Evolutionary conservation across 2,888 invertebrate species (phyloP).

Genomic region (Rotaria socialis): DNA sequence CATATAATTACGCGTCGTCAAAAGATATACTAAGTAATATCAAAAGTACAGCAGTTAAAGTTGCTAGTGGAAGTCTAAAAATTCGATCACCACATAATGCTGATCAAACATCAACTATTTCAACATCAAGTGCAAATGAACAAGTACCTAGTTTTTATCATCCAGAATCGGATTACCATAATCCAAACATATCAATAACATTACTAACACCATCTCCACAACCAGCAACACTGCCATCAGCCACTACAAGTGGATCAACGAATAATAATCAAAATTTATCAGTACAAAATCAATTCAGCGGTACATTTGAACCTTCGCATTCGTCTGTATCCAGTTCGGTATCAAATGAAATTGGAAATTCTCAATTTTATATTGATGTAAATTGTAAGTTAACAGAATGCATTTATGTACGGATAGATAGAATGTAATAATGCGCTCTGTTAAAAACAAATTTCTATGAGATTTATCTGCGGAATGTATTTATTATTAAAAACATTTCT

Average conservation of each 20-base stretch:
- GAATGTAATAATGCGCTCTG: too few species aligned
- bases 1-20: neutral
- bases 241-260: neutral
- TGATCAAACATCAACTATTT: neutral
- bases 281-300: neutral
- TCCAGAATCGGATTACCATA: neutral
- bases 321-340: neutral
- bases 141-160: neutral
- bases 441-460: too few species aligned
- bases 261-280: neutral
- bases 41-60: neutral
- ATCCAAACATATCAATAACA: neutral
- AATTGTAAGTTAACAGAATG: neutral
- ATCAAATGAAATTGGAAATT: slow-evolving; percentile 31
- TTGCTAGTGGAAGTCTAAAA: slow-evolving; percentile 20
- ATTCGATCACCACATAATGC: neutral
- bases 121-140: neutral
- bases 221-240: neutral
- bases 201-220: too few species aligned
- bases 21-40: slow-evolving; percentile 33
- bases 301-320: neutral
- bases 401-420: too few species aligned
- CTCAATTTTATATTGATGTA: slow-evolving; percentile 27
- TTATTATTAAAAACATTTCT: too few species aligned
- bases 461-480: too few species aligned